Conservation (phyloP, 2,113 vertebrate species). For the Antidorcas marsupialis region DNA sequence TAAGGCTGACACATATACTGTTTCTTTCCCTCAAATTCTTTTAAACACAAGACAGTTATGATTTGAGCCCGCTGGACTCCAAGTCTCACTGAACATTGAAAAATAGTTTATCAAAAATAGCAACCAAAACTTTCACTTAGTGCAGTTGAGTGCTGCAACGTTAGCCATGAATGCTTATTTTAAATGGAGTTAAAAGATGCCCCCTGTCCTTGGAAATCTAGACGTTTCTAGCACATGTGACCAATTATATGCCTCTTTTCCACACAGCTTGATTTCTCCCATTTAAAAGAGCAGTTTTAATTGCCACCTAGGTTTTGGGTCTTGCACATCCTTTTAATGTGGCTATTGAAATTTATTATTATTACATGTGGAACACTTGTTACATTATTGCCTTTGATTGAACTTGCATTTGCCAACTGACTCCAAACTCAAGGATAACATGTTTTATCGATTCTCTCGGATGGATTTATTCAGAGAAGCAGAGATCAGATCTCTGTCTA, state of each 20-base stretch:
- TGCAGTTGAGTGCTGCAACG: neutral
- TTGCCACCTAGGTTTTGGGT: neutral
- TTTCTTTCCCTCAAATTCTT: slow-evolving; percentile 55
- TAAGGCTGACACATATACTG: slow-evolving; percentile 47
- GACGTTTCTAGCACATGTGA: neutral
- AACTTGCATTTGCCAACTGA: neutral
- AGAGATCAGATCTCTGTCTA: neutral
- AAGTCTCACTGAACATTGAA: neutral
- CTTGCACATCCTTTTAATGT: neutral
- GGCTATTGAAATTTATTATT: neutral
- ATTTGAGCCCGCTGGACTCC: slow-evolving; percentile 39
- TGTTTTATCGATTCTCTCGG: neutral
- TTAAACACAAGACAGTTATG: slow-evolving; percentile 29
- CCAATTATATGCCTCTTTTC: neutral
- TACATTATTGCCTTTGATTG: neutral
- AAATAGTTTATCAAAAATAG: slow-evolving; percentile 12
- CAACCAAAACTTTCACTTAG: slow-evolving; percentile 42
- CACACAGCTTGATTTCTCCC: neutral
- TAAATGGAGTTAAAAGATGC: neutral
- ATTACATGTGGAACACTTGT: neutral
- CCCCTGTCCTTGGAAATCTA: neutral
- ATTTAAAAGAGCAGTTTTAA: neutral
- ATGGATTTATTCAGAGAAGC: neutral
- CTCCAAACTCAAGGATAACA: neutral
- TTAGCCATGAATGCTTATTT: neutral